Evolutionary conservation across 2,888 invertebrate species (phyloP), one percentile per base, ranked within the genome.

Genomic region (Caprella mutica): DNA sequence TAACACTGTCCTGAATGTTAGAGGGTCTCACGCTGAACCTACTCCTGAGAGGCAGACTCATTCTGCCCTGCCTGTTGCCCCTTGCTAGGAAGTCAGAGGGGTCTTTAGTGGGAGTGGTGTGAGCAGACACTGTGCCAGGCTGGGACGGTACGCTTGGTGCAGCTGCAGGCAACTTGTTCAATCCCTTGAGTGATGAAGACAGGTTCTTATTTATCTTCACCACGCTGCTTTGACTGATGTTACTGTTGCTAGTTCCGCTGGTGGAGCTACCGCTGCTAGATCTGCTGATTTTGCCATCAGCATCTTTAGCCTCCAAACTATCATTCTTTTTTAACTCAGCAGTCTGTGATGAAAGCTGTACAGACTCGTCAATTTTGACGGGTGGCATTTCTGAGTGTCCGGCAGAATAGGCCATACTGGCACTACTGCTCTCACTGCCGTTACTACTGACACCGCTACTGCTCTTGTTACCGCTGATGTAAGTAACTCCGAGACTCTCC

Each of bases 391-490:
- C 23, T n/a, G 24, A 24, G 5, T 23, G 17, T 12, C 30, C 48
- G 24, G 24, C 44, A 9, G 39, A 43, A 39, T 29, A 33, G 21
- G 38, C 38, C 19, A 27, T 39, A 35, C 54, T 39, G 40, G 46
- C 44, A 29, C 55, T 40, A 9, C 58, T 57, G 33, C 55, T 33
- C 33, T 55, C 57, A 43, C 53, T 53, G 24, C 30, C 53, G n/a
- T 35, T 30, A 33, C 53, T 53, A 40, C 57, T 46, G 8, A 52
- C 35, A 23, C 61, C 56, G 54, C 51, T 54, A 35, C 55, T 61
- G 27, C 52, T 48, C n/a, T 48, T 29, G 30, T 48, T 48, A 6
- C n/a, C 17, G 5, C 29, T 19, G 14, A 33, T 33, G 33, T 33
- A 8, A 33, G 33, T 8, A 8, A 33, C 33, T 9, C 33, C 33